Evolutionary conservation across 2,888 invertebrate genomes (phyloP).

Genomic region (Synanthedon vespiformis): DNA sequence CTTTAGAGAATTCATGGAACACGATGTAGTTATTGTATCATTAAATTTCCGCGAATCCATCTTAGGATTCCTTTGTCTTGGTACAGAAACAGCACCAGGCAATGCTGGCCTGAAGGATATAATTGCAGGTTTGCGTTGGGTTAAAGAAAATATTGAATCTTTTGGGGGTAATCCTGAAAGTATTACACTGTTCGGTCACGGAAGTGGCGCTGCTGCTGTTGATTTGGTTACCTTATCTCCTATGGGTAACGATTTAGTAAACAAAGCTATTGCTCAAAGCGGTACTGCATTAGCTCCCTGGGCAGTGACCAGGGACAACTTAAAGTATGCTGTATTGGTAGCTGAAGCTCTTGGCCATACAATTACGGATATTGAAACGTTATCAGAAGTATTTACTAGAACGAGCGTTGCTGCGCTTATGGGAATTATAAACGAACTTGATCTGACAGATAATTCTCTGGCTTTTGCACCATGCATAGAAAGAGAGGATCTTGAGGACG

Average conservation of each 20-base stretch:
- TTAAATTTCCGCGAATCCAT: slow-evolving; percentile 79
- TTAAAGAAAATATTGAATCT: slow-evolving; percentile 76
- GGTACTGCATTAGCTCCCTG: slow-evolving; percentile 55
- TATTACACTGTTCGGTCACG: slow-evolving; percentile 85
- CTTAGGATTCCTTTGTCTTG: slow-evolving; percentile 76
- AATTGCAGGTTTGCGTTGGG: slow-evolving; percentile 80
- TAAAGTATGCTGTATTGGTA: slow-evolving; percentile 37
- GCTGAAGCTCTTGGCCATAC: slow-evolving; percentile 48
- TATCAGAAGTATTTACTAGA: slow-evolving; percentile 38
- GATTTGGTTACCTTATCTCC: slow-evolving; percentile 53
- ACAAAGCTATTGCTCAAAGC: slow-evolving; percentile 52
- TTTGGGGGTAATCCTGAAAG: slow-evolving; percentile 85
- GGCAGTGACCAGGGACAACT: slow-evolving; percentile 53
- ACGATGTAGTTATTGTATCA: slow-evolving; percentile 76
- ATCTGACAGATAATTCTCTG: slow-evolving; percentile 45
- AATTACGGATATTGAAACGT: slow-evolving; percentile 25
- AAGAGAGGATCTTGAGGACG: slow-evolving; percentile 21
- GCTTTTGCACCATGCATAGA: slow-evolving; percentile 59
- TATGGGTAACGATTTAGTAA: slow-evolving; percentile 34
- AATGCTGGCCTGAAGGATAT: slow-evolving; percentile 92
- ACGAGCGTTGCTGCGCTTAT: slow-evolving; percentile 42
- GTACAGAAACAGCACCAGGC: slow-evolving; percentile 75
- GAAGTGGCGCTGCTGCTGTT: slow-evolving; percentile 76
- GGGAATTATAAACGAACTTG: slow-evolving; percentile 47
- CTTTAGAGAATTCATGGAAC: slow-evolving; percentile 75